A percentile compares a stretch with the other conserved stretches of the same genome.
These are phyloP conservation scores for Brachynemurus nebulosus DNA, from an alignment of 2,888 invertebrate genomes.

Conservation along the genomic window DNA sequence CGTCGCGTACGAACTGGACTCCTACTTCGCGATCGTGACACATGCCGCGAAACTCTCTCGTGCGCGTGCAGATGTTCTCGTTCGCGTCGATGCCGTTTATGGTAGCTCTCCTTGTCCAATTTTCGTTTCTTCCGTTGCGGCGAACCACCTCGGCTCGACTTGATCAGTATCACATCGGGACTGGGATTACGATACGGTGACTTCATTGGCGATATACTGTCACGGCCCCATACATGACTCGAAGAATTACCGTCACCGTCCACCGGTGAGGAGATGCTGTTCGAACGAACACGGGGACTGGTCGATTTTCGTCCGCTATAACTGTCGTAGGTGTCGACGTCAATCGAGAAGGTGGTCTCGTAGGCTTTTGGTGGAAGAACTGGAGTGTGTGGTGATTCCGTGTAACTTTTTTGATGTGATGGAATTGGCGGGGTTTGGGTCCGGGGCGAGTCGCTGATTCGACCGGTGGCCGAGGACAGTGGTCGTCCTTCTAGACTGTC, in stretches of 20 bases:
- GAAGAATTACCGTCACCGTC: conserved; percentile 7
- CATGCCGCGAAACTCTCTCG: conserved; percentile 32
- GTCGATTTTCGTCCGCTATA: conserved; percentile 28
- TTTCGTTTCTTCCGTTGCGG: conserved; percentile 31
- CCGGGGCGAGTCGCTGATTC: conserved; percentile 32
- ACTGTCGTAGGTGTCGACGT: conserved; percentile 34
- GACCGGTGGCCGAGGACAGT: conserved; percentile 32
- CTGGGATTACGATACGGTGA: conserved; percentile 29
- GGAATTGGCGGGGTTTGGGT: conserved; percentile 32
- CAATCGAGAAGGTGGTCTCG: conserved; percentile 37
- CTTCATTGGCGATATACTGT: conserved; percentile 21
- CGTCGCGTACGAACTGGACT: conserved; percentile 43
- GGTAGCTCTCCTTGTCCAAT: conserved; percentile 29
- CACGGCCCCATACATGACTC: conserved; percentile 11
- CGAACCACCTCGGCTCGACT: conserved; percentile 24
- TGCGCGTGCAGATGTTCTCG: conserved; percentile 27
- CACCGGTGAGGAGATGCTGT: conserved; percentile 5
- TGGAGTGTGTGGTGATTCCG: conserved; percentile 58
- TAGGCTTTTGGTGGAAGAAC: conserved; percentile 40
- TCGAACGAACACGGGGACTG: not conserved
- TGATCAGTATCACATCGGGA: conserved; percentile 23
- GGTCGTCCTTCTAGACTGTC: conserved; percentile 25
- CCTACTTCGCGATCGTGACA: conserved; percentile 42
- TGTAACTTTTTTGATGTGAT: conserved; percentile 22
- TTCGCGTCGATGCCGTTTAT: conserved; percentile 32